Base-by-base conservation (phyloP, 2,113 vertebrate genomes). In the Podarcis muralis region DNA sequence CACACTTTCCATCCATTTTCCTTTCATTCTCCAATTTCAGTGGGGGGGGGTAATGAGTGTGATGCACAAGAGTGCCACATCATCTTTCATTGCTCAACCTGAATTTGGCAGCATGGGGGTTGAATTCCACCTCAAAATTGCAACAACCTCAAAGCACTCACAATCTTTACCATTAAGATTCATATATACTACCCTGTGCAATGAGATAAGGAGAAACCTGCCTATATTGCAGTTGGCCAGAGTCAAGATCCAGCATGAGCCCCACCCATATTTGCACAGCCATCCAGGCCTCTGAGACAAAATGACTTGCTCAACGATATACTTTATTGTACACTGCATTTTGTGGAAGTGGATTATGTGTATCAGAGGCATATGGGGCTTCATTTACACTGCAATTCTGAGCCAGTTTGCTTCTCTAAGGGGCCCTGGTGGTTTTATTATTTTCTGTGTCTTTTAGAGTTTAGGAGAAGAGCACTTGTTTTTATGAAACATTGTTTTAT, bases 401-500 rank as follows among this genome's bases (percentile, higher is more conserved):
- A 37, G 22, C n/a, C 71, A 59, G n/a, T 6, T 66, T 77, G 1
- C 0, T 0, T 83, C 43, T n/a, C 25, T 22, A 27, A 18, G 11
- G 0, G 23, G 59, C 37, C 53, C 6, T 66, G 16, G 23, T 0
- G 0, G 25, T 25, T 1, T 80, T 30, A 12, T 43, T 90, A 22
- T 72, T 30, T 87, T 88, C 76, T 43, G 88, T 87, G 83, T 87
- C 77, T 93, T 93, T 86, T 74, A 5, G 92, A 93, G 93, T 89
- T 81, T 74, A 89, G 93, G 85, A 87, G 87, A 93, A 86, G 95
- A 96, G 95, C 77, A 86, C 92, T 95, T 92, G 93, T 95, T 96
- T 96, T 96, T 94, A 94, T 87, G 93, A 94, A 96, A 96, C 90
- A 77, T 93, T 93, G 89, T 97, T 97, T 96, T 94, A 96, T 79